Conservation (phyloP, 2,113 vertebrate species). For the Aegypius monachus region DNA sequence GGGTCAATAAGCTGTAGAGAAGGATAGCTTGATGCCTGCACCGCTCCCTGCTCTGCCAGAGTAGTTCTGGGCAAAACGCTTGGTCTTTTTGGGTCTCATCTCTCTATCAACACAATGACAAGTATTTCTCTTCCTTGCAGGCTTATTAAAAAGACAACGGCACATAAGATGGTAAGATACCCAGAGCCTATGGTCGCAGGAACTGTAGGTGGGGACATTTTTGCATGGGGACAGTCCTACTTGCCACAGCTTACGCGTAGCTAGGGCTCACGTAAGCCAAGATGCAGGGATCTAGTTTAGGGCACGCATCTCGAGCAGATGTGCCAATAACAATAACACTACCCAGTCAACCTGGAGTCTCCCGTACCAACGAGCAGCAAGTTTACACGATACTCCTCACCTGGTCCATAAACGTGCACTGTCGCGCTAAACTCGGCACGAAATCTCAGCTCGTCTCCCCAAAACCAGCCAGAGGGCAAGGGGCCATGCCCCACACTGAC, state of each 20-base stretch:
- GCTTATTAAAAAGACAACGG: background rate
- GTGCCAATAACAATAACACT: background rate
- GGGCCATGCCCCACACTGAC: accelerated
- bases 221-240: background rate
- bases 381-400: accelerated
- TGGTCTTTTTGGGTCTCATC: background rate
- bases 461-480: background rate
- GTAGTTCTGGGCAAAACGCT: background rate
- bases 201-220: background rate
- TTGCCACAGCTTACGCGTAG: background rate
- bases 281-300: background rate
- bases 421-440: background rate
- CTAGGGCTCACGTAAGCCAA: accelerated
- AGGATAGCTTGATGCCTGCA: background rate
- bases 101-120: background rate
- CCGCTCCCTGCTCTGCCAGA: background rate
- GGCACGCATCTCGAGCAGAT: accelerated
- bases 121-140: background rate
- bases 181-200: background rate
- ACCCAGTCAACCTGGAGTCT: background rate
- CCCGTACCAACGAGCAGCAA: accelerated
- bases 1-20: background rate
- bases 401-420: accelerated
- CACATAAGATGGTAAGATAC: background rate
- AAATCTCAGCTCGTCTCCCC: background rate